Evolutionary conservation across 1,140 invertebrate species (phyloP).

Genomic region (Drosophila ironensis): DNA sequence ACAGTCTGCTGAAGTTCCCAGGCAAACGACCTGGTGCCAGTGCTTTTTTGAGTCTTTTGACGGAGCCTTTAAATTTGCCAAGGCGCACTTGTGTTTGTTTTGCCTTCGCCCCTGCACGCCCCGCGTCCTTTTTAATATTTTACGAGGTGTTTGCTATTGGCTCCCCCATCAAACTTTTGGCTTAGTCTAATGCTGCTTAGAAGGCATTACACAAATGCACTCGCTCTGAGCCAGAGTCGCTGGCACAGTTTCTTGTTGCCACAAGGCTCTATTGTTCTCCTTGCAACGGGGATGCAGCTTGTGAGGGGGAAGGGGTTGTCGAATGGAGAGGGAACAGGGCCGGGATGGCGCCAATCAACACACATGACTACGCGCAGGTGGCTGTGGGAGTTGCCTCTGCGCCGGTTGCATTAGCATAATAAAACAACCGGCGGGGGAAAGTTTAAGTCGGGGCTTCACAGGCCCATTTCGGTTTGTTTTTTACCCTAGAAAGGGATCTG

Average conservation of each 20-base stretch:
- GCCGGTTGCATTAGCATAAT: constrained; percentile 64
- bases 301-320: not conserved
- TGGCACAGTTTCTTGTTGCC: constrained; percentile 64
- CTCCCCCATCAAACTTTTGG: constrained; percentile 40
- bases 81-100: constrained; percentile 31
- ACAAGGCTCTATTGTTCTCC: constrained; percentile 32
- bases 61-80: constrained; percentile 35
- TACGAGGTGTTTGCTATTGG: constrained; percentile 46
- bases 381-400: constrained; percentile 7
- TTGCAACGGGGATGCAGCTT: no score
- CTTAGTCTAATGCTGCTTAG: constrained; percentile 59
- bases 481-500: no score
- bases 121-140: constrained; percentile 27
- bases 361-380: constrained; percentile 34
- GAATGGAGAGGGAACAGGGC: not conserved
- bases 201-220: constrained; percentile 74
- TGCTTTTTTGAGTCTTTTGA: constrained; percentile 20
- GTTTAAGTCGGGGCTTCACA: not conserved
- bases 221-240: constrained; percentile 24
- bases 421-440: constrained; percentile 27
- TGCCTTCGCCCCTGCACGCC: not conserved
- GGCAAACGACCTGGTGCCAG: constrained; percentile 62
- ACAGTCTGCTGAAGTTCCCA: constrained; percentile 75
- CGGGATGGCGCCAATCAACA: constrained; percentile 48
- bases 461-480: not conserved